Conservation (phyloP, 2,113 vertebrate genomes). For the Lathamus discolor region DNA sequence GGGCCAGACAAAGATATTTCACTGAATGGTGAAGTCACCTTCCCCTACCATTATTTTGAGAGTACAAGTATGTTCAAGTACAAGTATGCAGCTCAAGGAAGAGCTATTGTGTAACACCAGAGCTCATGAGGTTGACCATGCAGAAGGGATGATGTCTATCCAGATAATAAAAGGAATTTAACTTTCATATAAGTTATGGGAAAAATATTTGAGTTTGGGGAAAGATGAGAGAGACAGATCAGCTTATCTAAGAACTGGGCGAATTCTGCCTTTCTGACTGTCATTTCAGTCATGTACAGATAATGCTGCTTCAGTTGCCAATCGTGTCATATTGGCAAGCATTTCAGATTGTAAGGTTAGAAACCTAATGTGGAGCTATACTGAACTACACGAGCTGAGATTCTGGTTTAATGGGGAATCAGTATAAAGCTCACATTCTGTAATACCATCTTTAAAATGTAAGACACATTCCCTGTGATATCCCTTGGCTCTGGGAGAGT, state of each 20-base stretch:
- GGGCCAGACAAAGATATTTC: fast-evolving
- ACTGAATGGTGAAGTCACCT: not conserved
- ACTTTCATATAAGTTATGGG: not conserved
- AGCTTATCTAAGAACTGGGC: not conserved
- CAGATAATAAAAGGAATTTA: not conserved
- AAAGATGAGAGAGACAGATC: not conserved
- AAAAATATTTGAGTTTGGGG: not conserved
- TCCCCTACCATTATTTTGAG: not conserved
- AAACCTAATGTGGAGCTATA: not conserved
- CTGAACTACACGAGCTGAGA: not conserved
- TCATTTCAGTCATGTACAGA: not conserved
- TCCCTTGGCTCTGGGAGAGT: not conserved
- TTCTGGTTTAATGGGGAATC: not conserved
- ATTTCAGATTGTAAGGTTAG: not conserved
- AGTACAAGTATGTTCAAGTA: not conserved
- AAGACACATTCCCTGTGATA: not conserved
- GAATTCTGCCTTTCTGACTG: not conserved
- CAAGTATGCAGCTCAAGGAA: not conserved
- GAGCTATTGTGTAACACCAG: not conserved
- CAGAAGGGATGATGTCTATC: not conserved
- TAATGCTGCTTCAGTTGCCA: not conserved
- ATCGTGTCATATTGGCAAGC: fast-evolving
- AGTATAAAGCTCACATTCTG: not conserved
- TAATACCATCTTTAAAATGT: not conserved
- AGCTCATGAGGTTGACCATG: not conserved